A percentile compares a stretch with the other conserved stretches of the same genome.
Conservation (phyloP, 2,113 vertebrate species). For the Nannobrachium achirus region DNA sequence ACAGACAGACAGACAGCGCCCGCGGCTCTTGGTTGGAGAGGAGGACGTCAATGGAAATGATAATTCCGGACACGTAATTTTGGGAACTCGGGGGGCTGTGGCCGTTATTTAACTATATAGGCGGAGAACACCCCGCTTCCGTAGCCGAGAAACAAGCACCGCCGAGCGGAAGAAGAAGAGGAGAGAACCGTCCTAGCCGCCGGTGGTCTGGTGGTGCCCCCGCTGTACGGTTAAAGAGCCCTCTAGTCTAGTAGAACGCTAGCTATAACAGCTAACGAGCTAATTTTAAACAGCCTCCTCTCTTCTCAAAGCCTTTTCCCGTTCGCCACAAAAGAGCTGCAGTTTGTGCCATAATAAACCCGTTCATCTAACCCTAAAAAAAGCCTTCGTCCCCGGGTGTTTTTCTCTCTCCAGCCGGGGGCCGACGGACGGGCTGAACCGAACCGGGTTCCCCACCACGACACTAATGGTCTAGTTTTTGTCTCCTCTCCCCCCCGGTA, state of each 20-base stretch:
- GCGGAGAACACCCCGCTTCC: too few species aligned
- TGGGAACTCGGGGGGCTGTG: neutral
- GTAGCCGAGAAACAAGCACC: too few species aligned
- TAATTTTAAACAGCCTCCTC: slow-evolving; percentile 50
- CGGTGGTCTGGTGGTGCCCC: too few species aligned
- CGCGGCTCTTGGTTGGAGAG: slow-evolving; percentile 44
- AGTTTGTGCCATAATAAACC: neutral
- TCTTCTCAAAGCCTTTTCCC: neutral
- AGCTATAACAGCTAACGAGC: slow-evolving; percentile 53
- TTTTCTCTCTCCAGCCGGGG: neutral
- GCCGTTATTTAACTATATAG: neutral
- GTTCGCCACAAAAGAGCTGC: neutral
- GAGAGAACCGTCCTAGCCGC: too few species aligned
- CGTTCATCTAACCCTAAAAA: neutral
- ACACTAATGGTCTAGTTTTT: neutral
- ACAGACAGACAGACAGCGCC: slow-evolving; percentile 47
- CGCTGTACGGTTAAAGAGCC: too few species aligned
- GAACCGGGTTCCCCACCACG: too few species aligned
- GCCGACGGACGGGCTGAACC: neutral
- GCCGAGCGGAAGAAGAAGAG: too few species aligned
- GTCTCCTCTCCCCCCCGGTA: too few species aligned
- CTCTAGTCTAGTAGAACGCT: too few species aligned
- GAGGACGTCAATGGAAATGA: slow-evolving; percentile 45
- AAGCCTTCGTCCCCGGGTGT: neutral
- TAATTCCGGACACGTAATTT: slow-evolving; percentile 37